Conservation (phyloP, 2,113 vertebrate genomes). For the Fulmarus glacialis region DNA sequence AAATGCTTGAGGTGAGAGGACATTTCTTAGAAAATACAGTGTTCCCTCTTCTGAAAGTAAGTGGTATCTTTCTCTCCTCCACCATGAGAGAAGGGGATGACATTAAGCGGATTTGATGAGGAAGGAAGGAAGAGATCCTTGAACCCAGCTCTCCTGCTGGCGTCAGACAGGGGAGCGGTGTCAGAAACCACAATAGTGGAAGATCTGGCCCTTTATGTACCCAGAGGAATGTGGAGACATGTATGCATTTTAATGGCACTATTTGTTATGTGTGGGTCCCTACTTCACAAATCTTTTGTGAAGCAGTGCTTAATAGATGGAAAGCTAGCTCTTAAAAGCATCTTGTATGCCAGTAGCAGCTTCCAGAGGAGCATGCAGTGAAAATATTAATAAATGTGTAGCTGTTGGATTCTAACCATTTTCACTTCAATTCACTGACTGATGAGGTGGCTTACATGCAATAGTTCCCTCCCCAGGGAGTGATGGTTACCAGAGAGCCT, state of each 20-base stretch:
- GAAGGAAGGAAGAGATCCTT: not conserved
- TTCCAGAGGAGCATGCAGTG: slow-evolving; percentile 36
- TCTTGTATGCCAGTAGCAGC: not conserved
- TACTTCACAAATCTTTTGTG: not conserved
- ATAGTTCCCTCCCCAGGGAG: slow-evolving; percentile 16
- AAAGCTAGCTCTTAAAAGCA: slow-evolving; percentile 22
- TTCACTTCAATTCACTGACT: slow-evolving; percentile 32
- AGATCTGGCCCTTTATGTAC: not conserved
- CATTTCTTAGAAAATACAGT: not conserved
- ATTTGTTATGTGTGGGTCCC: slow-evolving; percentile 71
- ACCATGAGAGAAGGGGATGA: not conserved
- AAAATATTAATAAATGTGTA: slow-evolving; percentile 44
- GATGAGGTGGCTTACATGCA: slow-evolving; percentile 26
- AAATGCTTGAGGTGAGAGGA: not conserved
- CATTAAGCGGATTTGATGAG: not conserved
- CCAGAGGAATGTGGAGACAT: not conserved
- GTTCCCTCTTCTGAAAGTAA: not conserved
- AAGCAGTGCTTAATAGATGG: slow-evolving; percentile 6
- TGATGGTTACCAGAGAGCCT: slow-evolving; percentile 50
- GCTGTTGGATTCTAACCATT: slow-evolving; percentile 27
- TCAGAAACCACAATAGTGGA: not conserved
- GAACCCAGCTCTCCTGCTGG: not conserved
- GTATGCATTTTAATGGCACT: not conserved
- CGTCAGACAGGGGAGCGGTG: accelerated
- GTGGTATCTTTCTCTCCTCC: not conserved